Conservation (phyloP, 2,113 vertebrate species). For the Syngnathus floridae region DNA sequence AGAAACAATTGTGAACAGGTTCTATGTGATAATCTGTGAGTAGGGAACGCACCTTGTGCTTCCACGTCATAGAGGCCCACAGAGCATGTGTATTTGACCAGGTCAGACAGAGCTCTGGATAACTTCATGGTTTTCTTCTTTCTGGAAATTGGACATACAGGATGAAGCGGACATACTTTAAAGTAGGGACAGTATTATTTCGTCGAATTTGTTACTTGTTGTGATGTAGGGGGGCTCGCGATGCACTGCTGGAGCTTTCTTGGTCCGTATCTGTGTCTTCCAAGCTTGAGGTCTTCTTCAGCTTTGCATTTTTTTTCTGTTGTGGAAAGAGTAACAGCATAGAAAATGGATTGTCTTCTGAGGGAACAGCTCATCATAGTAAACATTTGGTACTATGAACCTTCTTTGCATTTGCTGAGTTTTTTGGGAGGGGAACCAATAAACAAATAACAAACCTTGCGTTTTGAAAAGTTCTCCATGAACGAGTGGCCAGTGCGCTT, state of each 20-base stretch:
- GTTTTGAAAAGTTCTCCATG: slow-evolving; percentile 85
- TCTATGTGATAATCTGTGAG: background rate
- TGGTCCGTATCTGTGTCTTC: slow-evolving; percentile 85
- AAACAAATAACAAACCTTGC: slow-evolving; percentile 73
- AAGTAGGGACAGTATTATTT: no score
- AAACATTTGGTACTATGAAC: background rate
- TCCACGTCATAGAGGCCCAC: slow-evolving; percentile 88
- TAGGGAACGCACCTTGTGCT: slow-evolving; percentile 67
- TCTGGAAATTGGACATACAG: slow-evolving; percentile 37
- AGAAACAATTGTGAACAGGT: background rate
- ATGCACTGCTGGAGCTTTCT: slow-evolving; percentile 75
- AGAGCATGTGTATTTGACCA: slow-evolving; percentile 93
- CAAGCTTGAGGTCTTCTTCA: slow-evolving; percentile 82
- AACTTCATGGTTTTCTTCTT: slow-evolving; percentile 97
- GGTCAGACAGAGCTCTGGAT: slow-evolving; percentile 90
- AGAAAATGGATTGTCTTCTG: background rate
- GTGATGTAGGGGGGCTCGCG: slow-evolving; percentile 72
- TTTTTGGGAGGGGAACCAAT: background rate
- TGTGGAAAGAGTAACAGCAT: slow-evolving; percentile 9
- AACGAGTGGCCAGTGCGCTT: slow-evolving; percentile 74
- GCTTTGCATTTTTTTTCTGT: slow-evolving; percentile 85
- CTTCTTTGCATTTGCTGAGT: background rate
- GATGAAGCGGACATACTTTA: background rate
- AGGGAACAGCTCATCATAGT: background rate
- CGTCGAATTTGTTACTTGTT: slow-evolving; percentile 68